Base-by-base conservation (phyloP, 2,888 invertebrate genomes). In the Metellina segmentata region DNA sequence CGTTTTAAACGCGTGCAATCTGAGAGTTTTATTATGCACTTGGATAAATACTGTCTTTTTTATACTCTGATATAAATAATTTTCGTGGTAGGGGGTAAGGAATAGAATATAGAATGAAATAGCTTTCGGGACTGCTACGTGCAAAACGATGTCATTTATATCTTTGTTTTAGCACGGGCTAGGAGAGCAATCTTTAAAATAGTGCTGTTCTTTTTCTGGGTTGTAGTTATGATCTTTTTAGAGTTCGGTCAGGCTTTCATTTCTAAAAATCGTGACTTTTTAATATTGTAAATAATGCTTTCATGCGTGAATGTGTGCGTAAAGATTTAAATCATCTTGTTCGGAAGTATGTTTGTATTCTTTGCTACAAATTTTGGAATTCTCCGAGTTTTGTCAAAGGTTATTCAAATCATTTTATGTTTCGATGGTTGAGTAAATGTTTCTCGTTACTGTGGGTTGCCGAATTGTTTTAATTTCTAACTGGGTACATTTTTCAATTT, bases 141-240 rank as follows among this genome's bases (percentile, higher is more conserved):
- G 82, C 77, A 77, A 82, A 89, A 89, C 70, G 89, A 82, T 71
- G 61, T 77, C 82, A 89, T 89, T 89, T 77, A 52, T 77, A 89
- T 69, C 77, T 77, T 82, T 75, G 86, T 69, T 86, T 78, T 70
- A 78, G 51, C 9, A 13, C 7, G 51, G 53, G 61, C 61, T 20
- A 69, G 49, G 48, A 85, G 61, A 20, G 52, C 53, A 48, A 75
- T 85, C 61, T 85, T 75, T 74, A 49, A 75, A 81, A 85, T 49
- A 34, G n/a, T 72, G 53, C 49, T 75, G 52, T 75, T 81, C 61
- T 75, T 49, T 75, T 48, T 2, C 81, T 20, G 16, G 53, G 6
- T 8, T 34, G 69, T 16, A 81, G 81, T 81, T 69, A 81, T 81
- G 61, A 81, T 16, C 81, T 77, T 88, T 88, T 81, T 89, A 53